Percentiles rank a stretch among this genome's conserved stretches.
Conservation (phyloP, 2,888 invertebrate species). For the Synanthedon formicaeformis region DNA sequence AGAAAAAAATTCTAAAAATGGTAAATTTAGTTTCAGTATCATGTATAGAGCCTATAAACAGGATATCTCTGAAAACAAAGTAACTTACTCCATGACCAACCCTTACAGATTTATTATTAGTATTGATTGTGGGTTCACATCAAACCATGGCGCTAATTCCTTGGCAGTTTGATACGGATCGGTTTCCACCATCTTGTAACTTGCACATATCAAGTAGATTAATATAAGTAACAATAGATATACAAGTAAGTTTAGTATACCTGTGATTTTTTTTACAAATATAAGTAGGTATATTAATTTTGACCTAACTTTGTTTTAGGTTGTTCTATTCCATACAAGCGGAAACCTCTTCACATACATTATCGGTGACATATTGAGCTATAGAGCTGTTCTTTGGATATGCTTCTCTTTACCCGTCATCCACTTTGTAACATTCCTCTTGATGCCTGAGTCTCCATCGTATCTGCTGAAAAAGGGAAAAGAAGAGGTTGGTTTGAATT, state of each 20-base stretch:
- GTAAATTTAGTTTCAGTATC: too few relatives aligned
- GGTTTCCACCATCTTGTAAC: too few relatives aligned
- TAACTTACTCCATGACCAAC: too few relatives aligned
- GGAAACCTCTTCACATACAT: constrained; percentile 62
- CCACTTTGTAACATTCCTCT: constrained; percentile 51
- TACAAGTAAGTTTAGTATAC: neutral
- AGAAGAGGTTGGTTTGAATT: constrained; percentile 33
- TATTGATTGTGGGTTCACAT: too few relatives aligned
- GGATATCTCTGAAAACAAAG: too few relatives aligned
- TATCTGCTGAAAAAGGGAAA: constrained; percentile 50
- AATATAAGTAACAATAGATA: too few relatives aligned
- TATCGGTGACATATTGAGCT: constrained; percentile 58
- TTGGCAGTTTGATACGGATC: too few relatives aligned
- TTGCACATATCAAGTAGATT: too few relatives aligned
- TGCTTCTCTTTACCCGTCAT: constrained; percentile 57
- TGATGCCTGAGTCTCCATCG: constrained; percentile 74
- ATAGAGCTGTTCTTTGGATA: constrained; percentile 58
- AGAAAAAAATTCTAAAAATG: too few relatives aligned
- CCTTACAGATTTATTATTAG: too few relatives aligned
- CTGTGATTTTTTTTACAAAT: neutral
- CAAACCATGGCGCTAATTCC: too few relatives aligned
- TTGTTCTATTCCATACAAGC: constrained; percentile 50
- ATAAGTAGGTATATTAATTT: neutral
- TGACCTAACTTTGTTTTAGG: constrained; percentile 15
- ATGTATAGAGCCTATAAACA: too few relatives aligned